phyloP scores from a whole-genome alignment of 2,113 vertebrate genomes.

The Actinemys pallida region DNA sequence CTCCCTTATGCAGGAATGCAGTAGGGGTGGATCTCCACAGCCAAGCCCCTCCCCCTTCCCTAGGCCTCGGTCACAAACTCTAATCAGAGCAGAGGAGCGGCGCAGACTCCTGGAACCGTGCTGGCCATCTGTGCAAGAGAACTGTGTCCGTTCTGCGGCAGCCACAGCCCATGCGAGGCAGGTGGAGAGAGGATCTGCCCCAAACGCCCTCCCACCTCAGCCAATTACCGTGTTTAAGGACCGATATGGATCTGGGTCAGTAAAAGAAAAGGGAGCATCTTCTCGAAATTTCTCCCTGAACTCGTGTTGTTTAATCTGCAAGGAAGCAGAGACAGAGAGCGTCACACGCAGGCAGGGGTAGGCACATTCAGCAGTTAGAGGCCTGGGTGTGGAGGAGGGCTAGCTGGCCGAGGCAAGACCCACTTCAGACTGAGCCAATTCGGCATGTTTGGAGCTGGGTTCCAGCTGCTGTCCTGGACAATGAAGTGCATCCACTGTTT shows the following conservation, averaged over 20 bases:
- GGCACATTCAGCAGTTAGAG: neutral
- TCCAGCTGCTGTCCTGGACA: neutral
- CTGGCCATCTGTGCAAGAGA: neutral
- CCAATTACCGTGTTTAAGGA: conserved; percentile 74
- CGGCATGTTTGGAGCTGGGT: accelerated
- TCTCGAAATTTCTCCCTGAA: conserved; percentile 77
- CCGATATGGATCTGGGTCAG: conserved; percentile 66
- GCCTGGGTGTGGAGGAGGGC: too few relatives aligned
- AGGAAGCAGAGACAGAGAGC: accelerated
- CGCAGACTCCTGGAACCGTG: accelerated
- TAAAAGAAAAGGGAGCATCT: conserved; percentile 74
- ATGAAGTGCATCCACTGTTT: neutral
- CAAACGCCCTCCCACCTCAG: neutral
- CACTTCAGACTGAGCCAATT: accelerated
- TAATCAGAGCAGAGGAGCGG: neutral
- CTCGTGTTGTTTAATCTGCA: conserved; percentile 71
- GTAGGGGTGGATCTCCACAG: accelerated
- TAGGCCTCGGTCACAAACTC: neutral
- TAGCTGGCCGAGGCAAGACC: accelerated
- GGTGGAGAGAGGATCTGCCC: neutral
- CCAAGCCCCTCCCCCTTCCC: neutral
- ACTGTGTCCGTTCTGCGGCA: neutral
- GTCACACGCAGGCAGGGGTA: neutral
- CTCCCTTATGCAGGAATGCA: neutral
- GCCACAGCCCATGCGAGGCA: neutral